These are phyloP conservation scores for Celastrina argiolus DNA, from an alignment of 2,888 invertebrate genomes.

Conservation along the genomic window DNA sequence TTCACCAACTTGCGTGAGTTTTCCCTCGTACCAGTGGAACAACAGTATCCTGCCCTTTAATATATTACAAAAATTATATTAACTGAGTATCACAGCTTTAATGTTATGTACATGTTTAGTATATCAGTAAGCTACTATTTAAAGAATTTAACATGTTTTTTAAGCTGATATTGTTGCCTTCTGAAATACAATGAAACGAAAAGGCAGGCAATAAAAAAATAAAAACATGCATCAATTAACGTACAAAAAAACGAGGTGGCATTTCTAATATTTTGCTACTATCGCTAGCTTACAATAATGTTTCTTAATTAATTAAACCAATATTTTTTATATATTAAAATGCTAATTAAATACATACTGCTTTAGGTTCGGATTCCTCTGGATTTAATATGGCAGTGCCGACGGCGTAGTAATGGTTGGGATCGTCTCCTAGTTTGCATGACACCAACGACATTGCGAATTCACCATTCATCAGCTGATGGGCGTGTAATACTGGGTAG, in stretches of 20 bases:
- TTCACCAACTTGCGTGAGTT: slow-evolving; percentile 91
- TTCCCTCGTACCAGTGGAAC: slow-evolving; percentile 94
- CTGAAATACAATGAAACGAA: too few relatives aligned
- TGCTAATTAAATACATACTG: slow-evolving; percentile 55
- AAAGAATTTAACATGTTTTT: too few relatives aligned
- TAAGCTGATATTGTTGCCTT: too few relatives aligned
- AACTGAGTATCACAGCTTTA: background rate
- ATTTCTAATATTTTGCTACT: too few relatives aligned
- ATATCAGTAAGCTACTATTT: too few relatives aligned
- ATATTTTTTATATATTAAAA: too few relatives aligned
- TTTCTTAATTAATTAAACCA: too few relatives aligned
- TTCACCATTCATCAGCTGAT: slow-evolving; percentile 94
- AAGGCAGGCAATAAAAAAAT: too few relatives aligned
- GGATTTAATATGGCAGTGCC: slow-evolving; percentile 96
- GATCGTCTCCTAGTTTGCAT: slow-evolving; percentile 93
- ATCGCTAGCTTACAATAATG: too few relatives aligned
- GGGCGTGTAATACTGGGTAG: slow-evolving; percentile 89
- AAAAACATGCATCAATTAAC: too few relatives aligned
- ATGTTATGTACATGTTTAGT: background rate
- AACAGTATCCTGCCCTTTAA: slow-evolving; percentile 88
- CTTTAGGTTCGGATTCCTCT: slow-evolving; percentile 97
- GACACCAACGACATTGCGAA: slow-evolving; percentile 94
- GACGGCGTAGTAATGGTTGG: slow-evolving; percentile 93
- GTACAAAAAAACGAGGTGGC: too few relatives aligned
- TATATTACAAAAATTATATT: background rate